Percentiles rank a stretch among this genome's conserved stretches.
Evolutionary conservation across 2,797 vertebrate genomes (phyloP).

Genomic region (Garrulus glandarius): DNA sequence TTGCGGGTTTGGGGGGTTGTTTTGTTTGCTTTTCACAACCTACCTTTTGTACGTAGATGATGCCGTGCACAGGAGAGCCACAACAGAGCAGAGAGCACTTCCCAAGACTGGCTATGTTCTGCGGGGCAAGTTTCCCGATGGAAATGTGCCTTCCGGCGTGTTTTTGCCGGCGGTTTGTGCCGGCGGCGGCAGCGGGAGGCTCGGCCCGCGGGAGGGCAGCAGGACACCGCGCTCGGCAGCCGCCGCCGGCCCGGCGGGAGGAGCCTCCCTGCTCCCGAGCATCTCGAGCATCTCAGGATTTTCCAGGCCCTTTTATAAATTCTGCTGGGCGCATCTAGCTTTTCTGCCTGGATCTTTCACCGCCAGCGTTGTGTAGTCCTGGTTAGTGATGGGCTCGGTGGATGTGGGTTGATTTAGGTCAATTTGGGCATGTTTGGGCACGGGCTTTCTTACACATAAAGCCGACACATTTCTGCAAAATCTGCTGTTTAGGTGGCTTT

Average conservation of each 20-base stretch:
- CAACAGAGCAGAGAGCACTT: neutral
- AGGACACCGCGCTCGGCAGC: neutral
- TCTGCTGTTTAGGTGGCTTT: neutral
- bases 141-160: fast-evolving
- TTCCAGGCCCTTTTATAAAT: fast-evolving
- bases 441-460: neutral
- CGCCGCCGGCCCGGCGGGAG: fast-evolving
- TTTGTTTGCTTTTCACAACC: neutral
- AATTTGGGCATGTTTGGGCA: fast-evolving
- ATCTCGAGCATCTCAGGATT: fast-evolving
- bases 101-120: fast-evolving
- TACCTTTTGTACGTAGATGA: fast-evolving
- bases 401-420: fast-evolving
- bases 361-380: fast-evolving
- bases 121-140: fast-evolving
- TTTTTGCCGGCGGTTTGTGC: fast-evolving
- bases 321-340: fast-evolving
- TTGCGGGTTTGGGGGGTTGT: fast-evolving
- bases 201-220: constrained; percentile 50
- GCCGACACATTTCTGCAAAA: neutral
- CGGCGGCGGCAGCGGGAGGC: neutral
- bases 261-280: neutral
- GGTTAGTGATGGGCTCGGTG: neutral
- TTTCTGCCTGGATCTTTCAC: fast-evolving
- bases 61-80: fast-evolving